These are phyloP conservation scores for Gasterosteus nipponicus DNA, from an alignment of 2,113 vertebrate genomes.

Conservation along the genomic window DNA sequence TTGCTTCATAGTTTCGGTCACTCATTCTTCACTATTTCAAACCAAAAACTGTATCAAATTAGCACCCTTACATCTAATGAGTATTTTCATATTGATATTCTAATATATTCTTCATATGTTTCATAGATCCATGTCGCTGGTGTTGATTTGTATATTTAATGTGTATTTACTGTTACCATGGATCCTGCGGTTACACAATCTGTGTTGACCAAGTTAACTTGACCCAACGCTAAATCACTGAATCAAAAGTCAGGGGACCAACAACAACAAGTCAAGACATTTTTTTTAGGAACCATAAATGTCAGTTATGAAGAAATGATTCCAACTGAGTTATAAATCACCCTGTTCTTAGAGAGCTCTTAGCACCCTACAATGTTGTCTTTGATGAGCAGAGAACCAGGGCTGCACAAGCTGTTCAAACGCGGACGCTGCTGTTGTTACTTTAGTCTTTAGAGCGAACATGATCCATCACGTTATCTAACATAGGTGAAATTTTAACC, in stretches of 20 bases:
- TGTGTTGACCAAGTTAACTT: background rate
- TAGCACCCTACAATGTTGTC: background rate
- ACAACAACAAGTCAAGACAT: background rate
- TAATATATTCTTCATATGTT: background rate
- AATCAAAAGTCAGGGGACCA: background rate
- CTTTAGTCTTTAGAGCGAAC: background rate
- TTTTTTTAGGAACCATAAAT: background rate
- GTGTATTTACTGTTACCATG: background rate
- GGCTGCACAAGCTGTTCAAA: background rate
- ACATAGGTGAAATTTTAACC: conserved; percentile 5
- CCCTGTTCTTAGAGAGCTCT: background rate
- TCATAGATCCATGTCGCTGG: background rate
- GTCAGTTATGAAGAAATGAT: background rate
- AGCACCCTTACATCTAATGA: background rate
- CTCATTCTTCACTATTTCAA: background rate
- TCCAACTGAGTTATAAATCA: background rate
- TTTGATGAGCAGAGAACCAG: background rate
- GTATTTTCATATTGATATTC: background rate
- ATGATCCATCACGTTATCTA: background rate
- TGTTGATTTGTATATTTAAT: background rate
- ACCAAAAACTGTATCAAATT: background rate
- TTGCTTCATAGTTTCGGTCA: background rate
- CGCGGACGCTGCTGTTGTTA: background rate
- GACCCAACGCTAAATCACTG: background rate
- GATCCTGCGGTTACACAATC: background rate